phyloP scores from a whole-genome alignment of 2,888 invertebrate genomes.

The Hoplodrina ambigua region DNA sequence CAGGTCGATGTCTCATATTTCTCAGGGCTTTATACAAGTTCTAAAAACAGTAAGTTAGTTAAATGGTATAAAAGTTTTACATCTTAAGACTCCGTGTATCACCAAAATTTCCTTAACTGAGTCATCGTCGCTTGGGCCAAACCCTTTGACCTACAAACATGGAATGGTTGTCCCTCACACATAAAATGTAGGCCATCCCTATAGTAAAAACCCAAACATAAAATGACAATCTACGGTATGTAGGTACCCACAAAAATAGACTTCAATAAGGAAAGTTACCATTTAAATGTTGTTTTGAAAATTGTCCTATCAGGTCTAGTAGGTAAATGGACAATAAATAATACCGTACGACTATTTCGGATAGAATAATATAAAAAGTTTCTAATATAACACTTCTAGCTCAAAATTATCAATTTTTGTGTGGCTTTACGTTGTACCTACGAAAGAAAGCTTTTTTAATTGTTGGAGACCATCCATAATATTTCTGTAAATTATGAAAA shows the following conservation, averaged over 20 bases:
- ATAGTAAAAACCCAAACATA: slow-evolving; percentile 43
- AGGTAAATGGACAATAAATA: background rate
- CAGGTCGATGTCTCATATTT: background rate
- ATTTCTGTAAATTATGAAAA: background rate
- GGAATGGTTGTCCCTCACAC: slow-evolving; percentile 45
- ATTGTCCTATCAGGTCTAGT: background rate
- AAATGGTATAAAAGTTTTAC: background rate
- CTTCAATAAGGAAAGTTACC: background rate
- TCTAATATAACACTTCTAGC: background rate
- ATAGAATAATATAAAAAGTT: background rate
- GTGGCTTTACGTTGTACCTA: background rate
- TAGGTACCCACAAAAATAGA: background rate
- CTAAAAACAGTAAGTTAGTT: slow-evolving; percentile 15
- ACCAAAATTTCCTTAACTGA: slow-evolving; percentile 36
- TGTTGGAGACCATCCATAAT: background rate
- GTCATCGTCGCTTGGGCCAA: slow-evolving; percentile 52
- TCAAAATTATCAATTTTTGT: background rate
- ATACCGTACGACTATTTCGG: background rate
- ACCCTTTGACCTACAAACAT: slow-evolving; percentile 63
- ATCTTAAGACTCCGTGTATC: background rate
- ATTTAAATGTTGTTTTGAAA: slow-evolving; percentile 5
- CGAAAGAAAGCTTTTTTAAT: slow-evolving; percentile 3
- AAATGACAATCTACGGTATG: background rate
- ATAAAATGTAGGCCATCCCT: slow-evolving; percentile 43
- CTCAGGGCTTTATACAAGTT: background rate